Evolutionary conservation across 2,113 vertebrate genomes (phyloP), one percentile per base, ranked within the genome.

Genomic region (Sisor rabdophorus): DNA sequence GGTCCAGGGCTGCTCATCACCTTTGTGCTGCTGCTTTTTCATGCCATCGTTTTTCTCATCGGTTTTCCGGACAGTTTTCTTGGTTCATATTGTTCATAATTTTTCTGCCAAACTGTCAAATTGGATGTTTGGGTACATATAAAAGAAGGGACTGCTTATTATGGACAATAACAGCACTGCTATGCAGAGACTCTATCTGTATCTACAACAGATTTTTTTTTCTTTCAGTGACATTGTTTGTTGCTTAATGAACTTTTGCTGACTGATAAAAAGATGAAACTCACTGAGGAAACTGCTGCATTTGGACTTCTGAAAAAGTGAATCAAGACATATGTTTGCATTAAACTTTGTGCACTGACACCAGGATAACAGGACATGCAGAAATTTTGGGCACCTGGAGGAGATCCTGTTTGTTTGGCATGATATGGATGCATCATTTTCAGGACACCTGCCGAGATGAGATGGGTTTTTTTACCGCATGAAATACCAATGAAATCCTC

Each of bases 1-100:
- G 60, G 56, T 71, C 67, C 76, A 81, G 63, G 71, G 73, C 81
- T 79, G 80, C 67, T 82, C 64, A 58, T 76, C 63, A 63, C 28
- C 36, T 74, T 63, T 6, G 22, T 65, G 69, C 65, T 75, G 11
- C 40, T 60, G 11, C 32, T 74, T 64, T 12, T 28, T 19, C n/a
- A 32, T 54, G 6, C 40, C 61, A 19, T 50, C 22, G 26, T n/a
- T 26, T 71, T 65, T n/a, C 28, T 44, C 26, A 20, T n/a, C 13
- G 11, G 52, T 48, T 44, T 56, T 71, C 30, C 48, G 26, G 26
- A 1, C 44, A 11, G 19, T 69, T 50, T 71, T 26, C 16, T 44
- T 9, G 5, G 2, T 72, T 80, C 26, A 26, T 13, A 17, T 67
- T 20, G 17, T n/a, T n/a, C n/a, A n/a, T n/a, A n/a, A n/a, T 67